These are phyloP conservation scores for Sitta carolinensis DNA, from an alignment of 2,797 vertebrate species.

Conservation along the genomic window DNA sequence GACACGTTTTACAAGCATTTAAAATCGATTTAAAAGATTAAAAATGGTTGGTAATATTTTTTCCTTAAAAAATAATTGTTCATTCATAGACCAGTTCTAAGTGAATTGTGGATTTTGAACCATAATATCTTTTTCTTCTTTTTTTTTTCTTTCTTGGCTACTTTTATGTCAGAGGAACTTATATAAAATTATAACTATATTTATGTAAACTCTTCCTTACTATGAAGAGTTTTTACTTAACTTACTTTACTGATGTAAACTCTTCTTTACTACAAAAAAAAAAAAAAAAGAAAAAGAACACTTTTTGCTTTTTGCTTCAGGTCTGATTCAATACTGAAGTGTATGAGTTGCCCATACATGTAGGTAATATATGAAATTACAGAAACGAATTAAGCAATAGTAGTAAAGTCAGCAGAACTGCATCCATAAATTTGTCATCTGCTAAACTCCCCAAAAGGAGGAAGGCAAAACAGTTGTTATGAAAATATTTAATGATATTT, in stretches of 20 bases:
- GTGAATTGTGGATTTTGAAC: background rate
- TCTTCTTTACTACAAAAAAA: background rate
- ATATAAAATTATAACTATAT: background rate
- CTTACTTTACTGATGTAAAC: too few species aligned
- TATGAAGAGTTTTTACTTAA: too few species aligned
- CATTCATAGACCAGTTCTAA: background rate
- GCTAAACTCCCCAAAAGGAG: background rate
- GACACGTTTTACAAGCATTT: background rate
- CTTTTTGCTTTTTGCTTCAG: background rate
- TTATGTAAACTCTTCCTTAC: background rate
- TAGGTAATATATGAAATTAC: background rate
- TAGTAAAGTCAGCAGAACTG: background rate
- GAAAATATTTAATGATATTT: background rate
- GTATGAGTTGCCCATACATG: background rate
- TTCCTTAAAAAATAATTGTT: background rate
- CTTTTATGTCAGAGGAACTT: background rate
- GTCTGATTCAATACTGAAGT: background rate
- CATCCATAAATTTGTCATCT: background rate
- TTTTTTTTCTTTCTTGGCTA: background rate
- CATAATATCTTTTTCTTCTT: background rate
- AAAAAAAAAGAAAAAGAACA: background rate
- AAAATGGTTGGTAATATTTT: background rate
- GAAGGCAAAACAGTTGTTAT: background rate
- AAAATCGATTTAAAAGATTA: background rate
- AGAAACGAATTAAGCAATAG: background rate